These are phyloP conservation scores for Eretmocerus hayati DNA, from an alignment of 2,888 invertebrate genomes.

Conservation along the genomic window DNA sequence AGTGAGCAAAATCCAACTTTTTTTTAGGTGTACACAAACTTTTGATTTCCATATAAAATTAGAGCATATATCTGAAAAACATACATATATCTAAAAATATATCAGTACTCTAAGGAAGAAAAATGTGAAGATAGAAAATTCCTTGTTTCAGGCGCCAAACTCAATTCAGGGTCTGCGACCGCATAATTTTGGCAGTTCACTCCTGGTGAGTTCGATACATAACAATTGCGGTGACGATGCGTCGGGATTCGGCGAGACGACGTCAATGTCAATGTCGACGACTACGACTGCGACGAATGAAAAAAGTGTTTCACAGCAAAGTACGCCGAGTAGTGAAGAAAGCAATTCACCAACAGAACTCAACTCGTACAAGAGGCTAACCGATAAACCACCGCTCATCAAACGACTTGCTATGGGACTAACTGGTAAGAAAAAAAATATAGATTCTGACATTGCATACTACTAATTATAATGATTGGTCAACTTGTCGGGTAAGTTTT, in stretches of 20 bases:
- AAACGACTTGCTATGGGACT: slow-evolving; percentile 73
- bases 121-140: too few species aligned
- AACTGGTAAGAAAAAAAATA: slow-evolving; percentile 44
- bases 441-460: too few species aligned
- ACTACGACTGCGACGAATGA: slow-evolving; percentile 2
- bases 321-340: slow-evolving; percentile 71
- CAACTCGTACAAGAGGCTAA: slow-evolving; percentile 75
- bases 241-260: too few species aligned
- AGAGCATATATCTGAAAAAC: too few species aligned
- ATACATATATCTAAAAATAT: too few species aligned
- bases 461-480: too few species aligned
- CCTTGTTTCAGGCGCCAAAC: slow-evolving; percentile 50
- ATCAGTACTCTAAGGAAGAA: too few species aligned
- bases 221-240: slow-evolving; percentile 10
- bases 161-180: slow-evolving; percentile 62
- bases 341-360: slow-evolving; percentile 82
- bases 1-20: too few species aligned
- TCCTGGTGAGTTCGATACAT: slow-evolving; percentile 44
- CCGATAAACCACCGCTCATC: slow-evolving; percentile 72
- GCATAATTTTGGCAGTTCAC: slow-evolving; percentile 52
- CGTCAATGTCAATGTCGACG: too few species aligned
- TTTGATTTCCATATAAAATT: too few species aligned
- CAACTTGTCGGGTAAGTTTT: too few species aligned
- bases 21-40: too few species aligned
- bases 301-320: slow-evolving; percentile 49